Evolutionary conservation across 2,888 invertebrate genomes (phyloP).

Genomic region (Romanomermis culicivorax): DNA sequence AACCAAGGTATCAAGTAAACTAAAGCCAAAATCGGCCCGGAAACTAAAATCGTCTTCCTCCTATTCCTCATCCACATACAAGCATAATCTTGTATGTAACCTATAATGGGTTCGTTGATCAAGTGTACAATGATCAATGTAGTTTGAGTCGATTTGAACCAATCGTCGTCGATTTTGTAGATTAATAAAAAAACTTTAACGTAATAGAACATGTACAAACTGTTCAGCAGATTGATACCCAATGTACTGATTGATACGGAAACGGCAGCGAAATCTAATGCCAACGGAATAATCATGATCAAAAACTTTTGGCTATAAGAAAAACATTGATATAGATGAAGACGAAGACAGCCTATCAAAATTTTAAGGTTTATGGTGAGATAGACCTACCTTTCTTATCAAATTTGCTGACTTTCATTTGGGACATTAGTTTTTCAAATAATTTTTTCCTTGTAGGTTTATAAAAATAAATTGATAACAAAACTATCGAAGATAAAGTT

Average conservation of each 20-base stretch:
- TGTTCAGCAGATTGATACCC: not conserved
- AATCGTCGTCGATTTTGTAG: not conserved
- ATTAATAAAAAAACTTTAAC: constrained; percentile 4
- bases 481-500: too few species aligned
- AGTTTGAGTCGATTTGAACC: constrained; percentile 1
- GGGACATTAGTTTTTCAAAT: too few species aligned
- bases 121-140: not conserved
- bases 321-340: too few species aligned
- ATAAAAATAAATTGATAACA: too few species aligned
- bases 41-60: not conserved
- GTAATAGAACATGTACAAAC: constrained; percentile 6
- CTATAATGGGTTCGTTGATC: constrained; percentile 2
- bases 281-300: too few species aligned
- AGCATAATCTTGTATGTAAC: constrained; percentile 5
- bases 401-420: too few species aligned
- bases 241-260: not conserved
- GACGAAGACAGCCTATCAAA: too few species aligned
- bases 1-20: constrained; percentile 5
- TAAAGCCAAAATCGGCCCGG: not conserved
- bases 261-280: not conserved
- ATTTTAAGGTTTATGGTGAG: too few species aligned
- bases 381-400: too few species aligned
- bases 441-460: too few species aligned
- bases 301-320: too few species aligned
- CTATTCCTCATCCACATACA: not conserved